Conservation (phyloP, 2,113 vertebrate genomes). For the Triplophysa siluroides region DNA sequence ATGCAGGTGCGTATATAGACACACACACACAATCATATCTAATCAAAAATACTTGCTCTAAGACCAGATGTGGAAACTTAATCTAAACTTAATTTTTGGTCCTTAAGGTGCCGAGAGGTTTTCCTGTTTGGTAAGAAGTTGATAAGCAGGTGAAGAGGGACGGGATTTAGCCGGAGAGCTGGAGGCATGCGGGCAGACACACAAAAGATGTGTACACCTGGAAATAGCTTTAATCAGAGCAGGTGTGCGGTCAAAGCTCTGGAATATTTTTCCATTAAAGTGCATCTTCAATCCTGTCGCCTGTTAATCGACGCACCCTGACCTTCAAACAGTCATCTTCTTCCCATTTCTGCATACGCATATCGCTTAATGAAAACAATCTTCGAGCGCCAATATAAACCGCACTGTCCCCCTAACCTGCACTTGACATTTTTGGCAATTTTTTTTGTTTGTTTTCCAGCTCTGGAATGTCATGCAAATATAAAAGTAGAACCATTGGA, state of each 20-base stretch:
- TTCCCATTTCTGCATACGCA: background rate
- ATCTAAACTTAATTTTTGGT: slow-evolving; percentile 18
- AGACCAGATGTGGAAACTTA: slow-evolving; percentile 18
- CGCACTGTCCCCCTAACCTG: background rate
- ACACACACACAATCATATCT: slow-evolving; percentile 24
- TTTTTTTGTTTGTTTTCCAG: slow-evolving; percentile 4
- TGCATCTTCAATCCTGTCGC: slow-evolving; percentile 11
- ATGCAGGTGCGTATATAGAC: slow-evolving; percentile 1
- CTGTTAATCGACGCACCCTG: slow-evolving; percentile 11
- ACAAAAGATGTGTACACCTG: slow-evolving; percentile 28
- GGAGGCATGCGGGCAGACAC: slow-evolving; percentile 9
- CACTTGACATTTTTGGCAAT: background rate
- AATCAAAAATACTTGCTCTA: slow-evolving; percentile 24
- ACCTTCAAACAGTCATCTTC: slow-evolving; percentile 8
- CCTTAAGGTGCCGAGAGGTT: slow-evolving; percentile 39
- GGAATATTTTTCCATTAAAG: slow-evolving; percentile 29
- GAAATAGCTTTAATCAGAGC: slow-evolving; percentile 48
- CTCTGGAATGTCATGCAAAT: slow-evolving; percentile 13
- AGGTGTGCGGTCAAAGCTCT: slow-evolving; percentile 20
- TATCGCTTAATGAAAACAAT: background rate
- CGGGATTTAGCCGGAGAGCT: slow-evolving; percentile 35
- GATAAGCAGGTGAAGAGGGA: slow-evolving; percentile 44
- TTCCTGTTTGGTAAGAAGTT: slow-evolving; percentile 57
- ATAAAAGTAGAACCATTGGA: slow-evolving; percentile 1
- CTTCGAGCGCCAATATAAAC: background rate